Percentiles rank a stretch among this genome's conserved stretches.
Conservation (phyloP, 1,140 invertebrate genomes). For the Tetramorium parvispinum region DNA sequence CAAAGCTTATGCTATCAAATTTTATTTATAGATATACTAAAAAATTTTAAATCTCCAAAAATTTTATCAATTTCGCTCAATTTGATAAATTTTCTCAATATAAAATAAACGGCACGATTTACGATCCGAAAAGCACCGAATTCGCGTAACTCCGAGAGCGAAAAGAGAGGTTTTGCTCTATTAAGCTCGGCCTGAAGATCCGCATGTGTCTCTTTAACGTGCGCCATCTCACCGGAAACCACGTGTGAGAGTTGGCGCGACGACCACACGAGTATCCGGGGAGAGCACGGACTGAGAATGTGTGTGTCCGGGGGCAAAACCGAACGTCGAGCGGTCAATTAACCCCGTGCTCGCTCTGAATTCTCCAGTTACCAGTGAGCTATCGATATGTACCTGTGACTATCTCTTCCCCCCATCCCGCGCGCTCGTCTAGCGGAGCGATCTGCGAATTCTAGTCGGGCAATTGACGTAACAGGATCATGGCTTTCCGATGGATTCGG, state of each 20-base stretch:
- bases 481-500: conserved; percentile 50
- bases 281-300: conserved; percentile 36
- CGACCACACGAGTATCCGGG: conserved; percentile 47
- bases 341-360: conserved; percentile 48
- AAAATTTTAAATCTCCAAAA: background rate
- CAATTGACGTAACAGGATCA: conserved; percentile 59
- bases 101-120: background rate
- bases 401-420: conserved; percentile 11
- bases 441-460: conserved; percentile 46
- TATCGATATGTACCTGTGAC: conserved; percentile 42
- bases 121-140: background rate
- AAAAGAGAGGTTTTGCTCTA: background rate
- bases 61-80: background rate
- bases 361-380: conserved; percentile 35
- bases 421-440: background rate
- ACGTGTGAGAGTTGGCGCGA: conserved; percentile 66
- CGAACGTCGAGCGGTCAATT: conserved; percentile 65
- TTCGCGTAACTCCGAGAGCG: background rate
- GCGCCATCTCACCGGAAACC: conserved; percentile 44
- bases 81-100: background rate
- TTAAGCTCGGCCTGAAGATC: background rate
- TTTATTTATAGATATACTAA: background rate
- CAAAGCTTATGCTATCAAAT: background rate
- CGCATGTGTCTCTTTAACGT: conserved; percentile 35
- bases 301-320: conserved; percentile 43